These are phyloP conservation scores for Heliconius cydno DNA, from an alignment of 2,888 invertebrate genomes.

Conservation along the genomic window DNA sequence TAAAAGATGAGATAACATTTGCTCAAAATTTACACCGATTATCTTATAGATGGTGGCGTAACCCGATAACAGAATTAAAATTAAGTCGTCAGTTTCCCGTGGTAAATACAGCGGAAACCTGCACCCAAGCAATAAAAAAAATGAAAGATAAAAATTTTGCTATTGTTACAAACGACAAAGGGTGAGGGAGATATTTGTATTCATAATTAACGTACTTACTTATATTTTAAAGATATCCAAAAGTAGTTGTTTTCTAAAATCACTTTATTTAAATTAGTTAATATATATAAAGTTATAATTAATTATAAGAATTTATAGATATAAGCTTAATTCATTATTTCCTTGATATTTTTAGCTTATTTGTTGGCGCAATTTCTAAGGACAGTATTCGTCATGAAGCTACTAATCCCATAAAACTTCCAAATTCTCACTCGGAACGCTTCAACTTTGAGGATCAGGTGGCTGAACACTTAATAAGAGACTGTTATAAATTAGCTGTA, in stretches of 20 bases:
- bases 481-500: conserved; percentile 84
- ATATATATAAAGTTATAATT: background rate
- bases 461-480: conserved; percentile 84
- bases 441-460: conserved; percentile 69
- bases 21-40: background rate
- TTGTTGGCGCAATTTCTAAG: conserved; percentile 55
- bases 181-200: conserved; percentile 53
- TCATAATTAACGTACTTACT: background rate
- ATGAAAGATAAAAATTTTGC: conserved; percentile 59
- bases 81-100: conserved; percentile 55
- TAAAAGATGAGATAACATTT: no score
- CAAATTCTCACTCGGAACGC: conserved; percentile 68
- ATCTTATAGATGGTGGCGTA: conserved; percentile 87
- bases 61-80: conserved; percentile 73
- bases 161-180: conserved; percentile 61
- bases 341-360: conserved; percentile 40
- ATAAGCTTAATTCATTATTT: background rate
- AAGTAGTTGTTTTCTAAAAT: background rate
- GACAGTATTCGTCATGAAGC: conserved; percentile 81
- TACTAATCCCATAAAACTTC: conserved; percentile 53
- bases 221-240: background rate
- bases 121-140: conserved; percentile 86
- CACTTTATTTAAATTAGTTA: background rate
- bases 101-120: conserved; percentile 73
- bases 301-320: background rate